Percentiles rank a stretch among this genome's conserved stretches.
Conservation (phyloP, 2,888 invertebrate genomes). For the Drosophila mayaguana region DNA sequence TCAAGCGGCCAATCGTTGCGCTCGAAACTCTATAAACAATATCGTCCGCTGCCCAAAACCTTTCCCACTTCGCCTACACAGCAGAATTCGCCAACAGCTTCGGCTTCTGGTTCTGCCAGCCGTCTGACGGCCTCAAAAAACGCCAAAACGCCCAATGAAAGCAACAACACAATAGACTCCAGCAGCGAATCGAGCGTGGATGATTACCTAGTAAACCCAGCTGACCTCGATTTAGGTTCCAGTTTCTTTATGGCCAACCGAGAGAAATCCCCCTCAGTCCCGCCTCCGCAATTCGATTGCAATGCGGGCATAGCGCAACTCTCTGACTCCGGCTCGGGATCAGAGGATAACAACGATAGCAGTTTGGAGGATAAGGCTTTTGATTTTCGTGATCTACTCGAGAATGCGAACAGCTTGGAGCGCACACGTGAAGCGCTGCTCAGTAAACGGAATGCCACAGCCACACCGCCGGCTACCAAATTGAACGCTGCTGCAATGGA, state of each 20-base stretch:
- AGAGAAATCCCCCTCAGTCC: constrained; percentile 68
- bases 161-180: constrained; percentile 54
- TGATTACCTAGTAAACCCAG: constrained; percentile 86
- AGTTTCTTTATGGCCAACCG: constrained; percentile 85
- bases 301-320: constrained; percentile 82
- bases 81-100: constrained; percentile 70
- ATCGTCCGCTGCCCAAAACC: constrained; percentile 81
- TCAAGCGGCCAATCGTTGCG: constrained; percentile 77
- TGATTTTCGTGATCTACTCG: constrained; percentile 86
- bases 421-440: constrained; percentile 86
- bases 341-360: constrained; percentile 80
- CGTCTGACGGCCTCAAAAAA: constrained; percentile 79
- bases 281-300: constrained; percentile 82
- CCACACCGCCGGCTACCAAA: constrained; percentile 19
- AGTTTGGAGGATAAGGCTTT: constrained; percentile 74
- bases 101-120: constrained; percentile 68
- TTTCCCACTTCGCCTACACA: constrained; percentile 68
- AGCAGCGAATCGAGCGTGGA: constrained; percentile 56
- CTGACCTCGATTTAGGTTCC: constrained; percentile 87
- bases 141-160: constrained; percentile 79
- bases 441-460: constrained; percentile 61
- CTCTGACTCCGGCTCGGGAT: constrained; percentile 82
- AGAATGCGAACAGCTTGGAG: constrained; percentile 87
- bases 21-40: constrained; percentile 80
- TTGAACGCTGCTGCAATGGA: constrained; percentile 83